Conservation (phyloP, 1,140 invertebrate species). For the Cyphomyrmex costatus region DNA sequence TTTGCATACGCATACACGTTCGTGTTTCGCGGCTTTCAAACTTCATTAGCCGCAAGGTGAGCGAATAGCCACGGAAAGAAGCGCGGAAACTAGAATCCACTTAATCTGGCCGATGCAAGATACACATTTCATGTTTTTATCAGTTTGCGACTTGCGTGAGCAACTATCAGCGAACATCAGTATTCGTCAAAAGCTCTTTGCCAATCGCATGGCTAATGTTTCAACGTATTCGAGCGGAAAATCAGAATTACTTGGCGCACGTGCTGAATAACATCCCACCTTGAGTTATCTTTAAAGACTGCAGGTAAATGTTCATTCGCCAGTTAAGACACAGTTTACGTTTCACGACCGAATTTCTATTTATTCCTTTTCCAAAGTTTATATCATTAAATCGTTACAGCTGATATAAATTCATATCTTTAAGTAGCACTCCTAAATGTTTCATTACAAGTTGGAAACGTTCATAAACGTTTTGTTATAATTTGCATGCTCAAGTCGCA, state of each 20-base stretch:
- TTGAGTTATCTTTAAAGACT: constrained; percentile 25
- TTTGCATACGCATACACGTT: constrained; percentile 13
- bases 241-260: constrained; percentile 40
- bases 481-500: constrained; percentile 17
- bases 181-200: constrained; percentile 49
- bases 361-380: constrained; percentile 14
- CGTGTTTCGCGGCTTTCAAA: constrained; percentile 38
- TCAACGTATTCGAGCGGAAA: constrained; percentile 39
- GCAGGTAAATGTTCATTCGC: constrained; percentile 17
- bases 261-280: not conserved
- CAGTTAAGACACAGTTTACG: not conserved
- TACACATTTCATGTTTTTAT: constrained; percentile 54
- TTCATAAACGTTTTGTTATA: constrained; percentile 2
- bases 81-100: constrained; percentile 37
- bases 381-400: not conserved
- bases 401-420: not conserved
- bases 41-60: constrained; percentile 35
- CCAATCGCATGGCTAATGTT: constrained; percentile 24
- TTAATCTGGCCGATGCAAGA: constrained; percentile 42
- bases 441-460: not conserved
- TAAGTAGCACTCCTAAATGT: not conserved
- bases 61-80: not conserved
- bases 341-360: not conserved
- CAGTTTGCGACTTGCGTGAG: not conserved
- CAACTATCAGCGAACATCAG: not conserved